Evolutionary conservation across 2,113 vertebrate species (phyloP).

Genomic region (Bothrops jararaca): DNA sequence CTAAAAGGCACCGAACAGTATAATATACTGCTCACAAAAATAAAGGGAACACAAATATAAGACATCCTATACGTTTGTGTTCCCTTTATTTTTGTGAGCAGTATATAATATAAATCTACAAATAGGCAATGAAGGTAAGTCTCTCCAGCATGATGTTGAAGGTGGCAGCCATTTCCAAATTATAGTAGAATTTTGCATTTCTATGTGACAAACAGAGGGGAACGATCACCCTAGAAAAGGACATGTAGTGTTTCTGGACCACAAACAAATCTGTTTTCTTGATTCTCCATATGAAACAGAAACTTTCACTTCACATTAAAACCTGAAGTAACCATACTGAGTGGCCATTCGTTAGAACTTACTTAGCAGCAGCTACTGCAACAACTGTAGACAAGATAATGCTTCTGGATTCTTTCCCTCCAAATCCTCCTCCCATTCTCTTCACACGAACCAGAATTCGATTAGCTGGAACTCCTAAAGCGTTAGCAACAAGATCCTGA

Average conservation of each 20-base stretch:
- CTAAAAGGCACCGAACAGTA: neutral
- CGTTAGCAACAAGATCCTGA: conserved; percentile 75
- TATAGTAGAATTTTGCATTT: neutral
- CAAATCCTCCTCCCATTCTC: conserved; percentile 94
- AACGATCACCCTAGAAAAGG: neutral
- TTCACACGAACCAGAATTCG: conserved; percentile 87
- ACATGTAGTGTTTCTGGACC: neutral
- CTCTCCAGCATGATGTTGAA: neutral
- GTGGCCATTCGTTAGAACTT: conserved; percentile 48
- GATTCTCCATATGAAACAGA: neutral
- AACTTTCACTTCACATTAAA: neutral
- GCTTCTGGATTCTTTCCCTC: conserved; percentile 89
- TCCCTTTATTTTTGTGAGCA: too few relatives aligned
- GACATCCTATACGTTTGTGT: too few relatives aligned
- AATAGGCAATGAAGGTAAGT: neutral
- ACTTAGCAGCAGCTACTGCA: conserved; percentile 90
- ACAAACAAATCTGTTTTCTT: neutral
- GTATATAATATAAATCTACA: neutral
- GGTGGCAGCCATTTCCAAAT: neutral
- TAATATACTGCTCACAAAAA: neutral
- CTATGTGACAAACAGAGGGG: neutral
- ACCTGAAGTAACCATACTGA: neutral
- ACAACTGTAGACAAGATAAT: conserved; percentile 80
- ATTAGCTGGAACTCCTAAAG: conserved; percentile 83
- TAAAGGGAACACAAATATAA: too few relatives aligned